A percentile compares a stretch with the other conserved stretches of the same genome.
Evolutionary conservation across 2,797 vertebrate species (phyloP).

Genomic region (Trichosurus vulpecula): DNA sequence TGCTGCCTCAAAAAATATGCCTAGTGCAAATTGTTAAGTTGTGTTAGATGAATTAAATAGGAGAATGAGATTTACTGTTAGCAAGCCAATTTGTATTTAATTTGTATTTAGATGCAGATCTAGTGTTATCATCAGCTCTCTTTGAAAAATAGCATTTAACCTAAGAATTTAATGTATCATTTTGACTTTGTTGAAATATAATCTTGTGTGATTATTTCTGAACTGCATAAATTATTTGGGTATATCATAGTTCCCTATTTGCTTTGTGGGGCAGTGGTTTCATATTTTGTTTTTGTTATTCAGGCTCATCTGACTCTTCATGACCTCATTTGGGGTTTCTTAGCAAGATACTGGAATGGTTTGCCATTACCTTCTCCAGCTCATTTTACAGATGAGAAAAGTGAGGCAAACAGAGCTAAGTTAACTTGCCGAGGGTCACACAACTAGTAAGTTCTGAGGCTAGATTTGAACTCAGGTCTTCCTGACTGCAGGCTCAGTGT

Average conservation of each 20-base stretch:
- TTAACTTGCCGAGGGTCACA: background rate
- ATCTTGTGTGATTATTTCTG: background rate
- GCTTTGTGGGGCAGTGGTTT: background rate
- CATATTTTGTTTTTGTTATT: background rate
- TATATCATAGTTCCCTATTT: background rate
- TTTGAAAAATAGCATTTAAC: background rate
- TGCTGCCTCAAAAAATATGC: background rate
- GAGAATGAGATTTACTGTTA: background rate
- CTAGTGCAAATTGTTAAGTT: background rate
- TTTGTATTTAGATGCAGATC: background rate
- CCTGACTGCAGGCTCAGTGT: background rate
- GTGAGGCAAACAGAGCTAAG: background rate
- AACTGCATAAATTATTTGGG: background rate
- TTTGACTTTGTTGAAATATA: background rate
- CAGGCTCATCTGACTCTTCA: background rate
- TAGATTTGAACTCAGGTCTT: background rate
- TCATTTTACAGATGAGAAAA: background rate
- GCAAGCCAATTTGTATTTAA: background rate
- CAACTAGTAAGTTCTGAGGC: background rate
- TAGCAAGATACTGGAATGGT: background rate
- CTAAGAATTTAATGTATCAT: background rate
- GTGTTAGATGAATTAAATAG: background rate
- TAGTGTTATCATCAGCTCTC: background rate
- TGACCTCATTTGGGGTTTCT: background rate
- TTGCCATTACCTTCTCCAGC: background rate